Conservation (phyloP, 2,797 vertebrate genomes). For the Anabas testudineus region DNA sequence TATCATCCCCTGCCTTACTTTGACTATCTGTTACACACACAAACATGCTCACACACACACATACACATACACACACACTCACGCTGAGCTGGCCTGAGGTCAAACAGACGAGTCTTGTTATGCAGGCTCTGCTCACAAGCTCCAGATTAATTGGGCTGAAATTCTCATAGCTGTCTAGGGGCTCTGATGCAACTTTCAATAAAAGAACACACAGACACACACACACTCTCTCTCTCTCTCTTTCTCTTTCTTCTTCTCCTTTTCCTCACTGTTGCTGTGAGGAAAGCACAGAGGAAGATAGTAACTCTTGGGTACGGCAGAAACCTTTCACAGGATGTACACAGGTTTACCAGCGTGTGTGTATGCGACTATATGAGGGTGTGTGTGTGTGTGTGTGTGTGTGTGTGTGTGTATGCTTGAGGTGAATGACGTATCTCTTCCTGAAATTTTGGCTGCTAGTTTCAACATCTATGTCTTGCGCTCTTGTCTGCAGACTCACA, state of each 20-base stretch:
- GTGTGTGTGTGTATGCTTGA: constrained; percentile 7
- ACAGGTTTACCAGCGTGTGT: constrained; percentile 8
- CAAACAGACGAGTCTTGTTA: constrained; percentile 71
- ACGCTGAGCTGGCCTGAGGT: constrained; percentile 65
- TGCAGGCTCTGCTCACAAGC: constrained; percentile 70
- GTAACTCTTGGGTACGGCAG: constrained; percentile 31
- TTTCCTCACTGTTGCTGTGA: constrained; percentile 32
- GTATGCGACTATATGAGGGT: constrained; percentile 1
- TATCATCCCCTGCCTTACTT: constrained; percentile 32
- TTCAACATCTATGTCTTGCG: constrained; percentile 24
- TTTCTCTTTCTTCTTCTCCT: constrained; percentile 27
- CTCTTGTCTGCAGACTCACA: constrained; percentile 29
- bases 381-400: background rate
- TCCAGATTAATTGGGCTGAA: constrained; percentile 80
- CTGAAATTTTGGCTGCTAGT: constrained; percentile 37
- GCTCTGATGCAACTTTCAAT: constrained; percentile 74
- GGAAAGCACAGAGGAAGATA: constrained; percentile 50
- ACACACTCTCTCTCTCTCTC: constrained; percentile 1
- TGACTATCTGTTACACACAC: constrained; percentile 36
- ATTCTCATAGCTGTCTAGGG: constrained; percentile 72
- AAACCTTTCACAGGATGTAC: constrained; percentile 46
- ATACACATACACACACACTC: constrained; percentile 40
- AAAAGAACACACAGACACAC: constrained; percentile 30
- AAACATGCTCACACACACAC: constrained; percentile 12
- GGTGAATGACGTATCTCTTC: constrained; percentile 41